Evolutionary conservation across 1,140 invertebrate genomes (phyloP), one percentile per base, ranked within the genome.

Genomic region (Reticulitermes speratus): DNA sequence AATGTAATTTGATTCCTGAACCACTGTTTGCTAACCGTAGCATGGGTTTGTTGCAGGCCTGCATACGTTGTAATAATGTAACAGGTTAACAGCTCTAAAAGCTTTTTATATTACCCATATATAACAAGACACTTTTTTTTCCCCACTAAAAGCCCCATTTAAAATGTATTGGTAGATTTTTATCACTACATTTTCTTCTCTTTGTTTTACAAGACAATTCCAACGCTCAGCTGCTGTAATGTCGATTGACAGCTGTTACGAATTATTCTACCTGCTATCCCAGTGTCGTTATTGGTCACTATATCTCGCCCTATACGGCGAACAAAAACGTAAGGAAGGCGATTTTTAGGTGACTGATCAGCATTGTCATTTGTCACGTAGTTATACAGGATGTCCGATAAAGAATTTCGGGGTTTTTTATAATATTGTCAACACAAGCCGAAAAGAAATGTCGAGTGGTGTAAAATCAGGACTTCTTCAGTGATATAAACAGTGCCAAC

Each of bases 121-220:
- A 75, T 75, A 75, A 75, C 25, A 30, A 11, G 65, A 75, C 55
- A 65, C 1, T 75, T 19, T 55, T 75, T 75, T 75, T 75, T 75
- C 25, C n/a, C n/a, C 65, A 75, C 65, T 75, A 75, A 75, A 75
- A 75, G 52, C 52, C 65, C n/a, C 65, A 75, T 75, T 75, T 75
- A 30, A 75, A 55, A 55, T 5, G 25, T 75, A 75, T 75, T 75
- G 65, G 65, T 75, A 75, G 65, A 75, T 75, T 8, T 38, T 75
- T 75, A 75, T 75, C 65, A 12, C 6, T 75, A 75, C 65, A 75
- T 30, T 75, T 6, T n/a, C 25, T n/a, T 30, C 65, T 75, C 65
- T 75, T 75, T 75, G 65, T 75, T 30, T 8, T 65, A 65, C n/a
- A 75, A 75, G 65, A 75, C 65, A 75, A 75, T 75, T 14, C 65